Evolutionary conservation across 2,797 vertebrate species (phyloP).

Genomic region (Discoglossus pictus): DNA sequence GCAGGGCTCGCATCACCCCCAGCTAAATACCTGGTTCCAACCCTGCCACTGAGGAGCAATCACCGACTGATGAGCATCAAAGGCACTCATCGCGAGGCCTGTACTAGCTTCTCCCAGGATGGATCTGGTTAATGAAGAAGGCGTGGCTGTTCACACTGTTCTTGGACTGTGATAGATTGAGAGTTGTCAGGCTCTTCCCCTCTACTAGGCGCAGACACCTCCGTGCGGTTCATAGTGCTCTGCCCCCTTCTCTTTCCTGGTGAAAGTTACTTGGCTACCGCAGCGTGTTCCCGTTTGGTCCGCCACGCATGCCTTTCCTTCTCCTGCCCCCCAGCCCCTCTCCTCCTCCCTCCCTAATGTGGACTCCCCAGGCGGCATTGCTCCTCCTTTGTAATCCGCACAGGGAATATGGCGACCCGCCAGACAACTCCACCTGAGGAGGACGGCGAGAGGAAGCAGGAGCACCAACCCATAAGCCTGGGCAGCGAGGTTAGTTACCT

Average conservation of each 20-base stretch:
- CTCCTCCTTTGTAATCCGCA: conserved; percentile 72
- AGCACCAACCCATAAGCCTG: conserved; percentile 44
- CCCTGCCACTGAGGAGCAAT: no score
- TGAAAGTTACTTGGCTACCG: conserved; percentile 52
- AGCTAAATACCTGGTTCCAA: no score
- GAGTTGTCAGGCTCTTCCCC: neutral
- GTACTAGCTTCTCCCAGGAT: no score
- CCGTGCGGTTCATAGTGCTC: neutral
- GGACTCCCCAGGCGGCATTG: conserved; percentile 77
- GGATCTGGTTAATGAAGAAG: conserved; percentile 48
- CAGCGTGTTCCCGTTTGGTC: no score
- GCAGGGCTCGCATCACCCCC: no score
- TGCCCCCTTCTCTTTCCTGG: neutral
- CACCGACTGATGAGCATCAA: no score
- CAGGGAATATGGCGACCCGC: conserved; percentile 95
- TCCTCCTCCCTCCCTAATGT: conserved; percentile 74
- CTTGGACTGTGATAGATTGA: conserved; percentile 48
- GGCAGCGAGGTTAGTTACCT: conserved; percentile 72
- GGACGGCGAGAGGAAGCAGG: conserved; percentile 64
- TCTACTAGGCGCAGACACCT: conserved; percentile 3
- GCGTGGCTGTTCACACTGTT: conserved; percentile 10
- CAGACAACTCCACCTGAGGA: conserved; percentile 78
- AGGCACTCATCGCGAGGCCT: no score
- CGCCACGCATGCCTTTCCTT: neutral
- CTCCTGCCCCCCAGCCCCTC: conserved; percentile 13